Percentiles rank a stretch among this genome's conserved stretches.
phyloP scores from a whole-genome alignment of 2,113 vertebrate species.

The Equus quagga region DNA sequence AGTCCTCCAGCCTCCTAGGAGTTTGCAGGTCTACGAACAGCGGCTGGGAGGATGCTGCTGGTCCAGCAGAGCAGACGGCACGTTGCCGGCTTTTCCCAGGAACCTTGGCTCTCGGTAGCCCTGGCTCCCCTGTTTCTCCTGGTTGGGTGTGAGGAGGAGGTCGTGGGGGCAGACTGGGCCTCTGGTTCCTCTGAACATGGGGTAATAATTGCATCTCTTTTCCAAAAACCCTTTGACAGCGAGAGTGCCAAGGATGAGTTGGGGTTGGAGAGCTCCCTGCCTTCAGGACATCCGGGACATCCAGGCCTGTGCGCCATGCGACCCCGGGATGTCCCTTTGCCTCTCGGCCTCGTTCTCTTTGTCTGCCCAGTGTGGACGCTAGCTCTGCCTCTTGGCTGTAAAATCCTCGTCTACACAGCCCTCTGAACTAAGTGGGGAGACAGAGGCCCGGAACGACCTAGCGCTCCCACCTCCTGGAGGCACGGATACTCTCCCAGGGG shows the following conservation, averaged over 20 bases:
- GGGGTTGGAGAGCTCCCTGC: not conserved
- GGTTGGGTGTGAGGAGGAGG: not conserved
- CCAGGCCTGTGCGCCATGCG: not conserved
- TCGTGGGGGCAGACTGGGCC: fast-evolving
- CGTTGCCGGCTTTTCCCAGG: not conserved
- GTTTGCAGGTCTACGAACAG: fast-evolving
- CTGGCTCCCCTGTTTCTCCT: not conserved
- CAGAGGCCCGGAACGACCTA: fast-evolving
- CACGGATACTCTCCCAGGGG: too few species aligned
- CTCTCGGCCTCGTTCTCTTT: not conserved
- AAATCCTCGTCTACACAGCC: not conserved
- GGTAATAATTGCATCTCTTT: fast-evolving
- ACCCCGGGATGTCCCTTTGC: not conserved
- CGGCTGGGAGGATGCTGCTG: not conserved
- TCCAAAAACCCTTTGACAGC: fast-evolving
- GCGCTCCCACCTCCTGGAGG: not conserved
- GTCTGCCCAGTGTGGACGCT: not conserved
- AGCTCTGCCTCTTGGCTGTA: not conserved
- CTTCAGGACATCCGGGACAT: not conserved
- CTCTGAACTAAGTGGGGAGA: not conserved
- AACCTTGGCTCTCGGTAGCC: fast-evolving
- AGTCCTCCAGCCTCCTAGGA: not conserved
- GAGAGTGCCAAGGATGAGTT: not conserved
- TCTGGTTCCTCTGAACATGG: not conserved
- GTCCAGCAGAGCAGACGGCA: not conserved